These are phyloP conservation scores for Craniophora ligustri DNA, from an alignment of 2,888 invertebrate genomes.

Conservation along the genomic window DNA sequence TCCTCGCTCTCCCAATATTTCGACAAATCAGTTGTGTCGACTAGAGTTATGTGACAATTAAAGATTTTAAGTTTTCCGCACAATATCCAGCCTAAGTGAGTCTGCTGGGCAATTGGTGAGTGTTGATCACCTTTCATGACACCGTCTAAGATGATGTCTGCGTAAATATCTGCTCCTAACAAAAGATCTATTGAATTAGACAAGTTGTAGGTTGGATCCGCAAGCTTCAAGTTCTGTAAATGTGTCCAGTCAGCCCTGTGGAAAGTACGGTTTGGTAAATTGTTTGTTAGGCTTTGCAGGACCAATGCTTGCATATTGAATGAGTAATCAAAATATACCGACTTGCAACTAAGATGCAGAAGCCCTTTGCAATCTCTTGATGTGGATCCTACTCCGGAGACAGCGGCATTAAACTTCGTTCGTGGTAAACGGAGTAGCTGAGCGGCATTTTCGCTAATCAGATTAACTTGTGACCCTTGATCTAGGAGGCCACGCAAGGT, in stretches of 20 bases:
- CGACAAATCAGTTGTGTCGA: constrained; percentile 1
- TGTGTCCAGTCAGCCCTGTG: constrained; percentile 1
- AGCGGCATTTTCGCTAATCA: constrained; percentile 16
- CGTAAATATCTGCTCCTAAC: constrained; percentile 13
- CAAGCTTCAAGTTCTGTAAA: constrained; percentile 14
- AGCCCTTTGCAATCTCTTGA: constrained; percentile 10
- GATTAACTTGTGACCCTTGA: constrained; percentile 11
- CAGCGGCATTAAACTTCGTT: constrained; percentile 1
- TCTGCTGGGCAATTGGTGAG: constrained; percentile 25
- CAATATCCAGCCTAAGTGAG: constrained; percentile 22
- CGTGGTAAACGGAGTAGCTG: constrained; percentile 6
- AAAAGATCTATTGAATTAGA: constrained; percentile 7
- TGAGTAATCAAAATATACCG: constrained; percentile 1
- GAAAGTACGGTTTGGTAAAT: constrained; percentile 1
- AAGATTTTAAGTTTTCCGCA: constrained; percentile 27
- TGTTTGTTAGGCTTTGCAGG: constrained; percentile 1
- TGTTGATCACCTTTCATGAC: constrained; percentile 1
- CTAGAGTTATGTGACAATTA: constrained; percentile 11
- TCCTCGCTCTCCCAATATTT: constrained; percentile 22
- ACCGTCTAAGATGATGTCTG: constrained; percentile 13
- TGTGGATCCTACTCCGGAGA: constrained; percentile 4
- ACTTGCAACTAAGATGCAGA: neutral
- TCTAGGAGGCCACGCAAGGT: constrained; percentile 11
- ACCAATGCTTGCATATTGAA: constrained; percentile 4
- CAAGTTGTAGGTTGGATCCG: constrained; percentile 12